phyloP scores from a whole-genome alignment of 2,797 vertebrate species.

The Tympanoctomys barrerae region DNA sequence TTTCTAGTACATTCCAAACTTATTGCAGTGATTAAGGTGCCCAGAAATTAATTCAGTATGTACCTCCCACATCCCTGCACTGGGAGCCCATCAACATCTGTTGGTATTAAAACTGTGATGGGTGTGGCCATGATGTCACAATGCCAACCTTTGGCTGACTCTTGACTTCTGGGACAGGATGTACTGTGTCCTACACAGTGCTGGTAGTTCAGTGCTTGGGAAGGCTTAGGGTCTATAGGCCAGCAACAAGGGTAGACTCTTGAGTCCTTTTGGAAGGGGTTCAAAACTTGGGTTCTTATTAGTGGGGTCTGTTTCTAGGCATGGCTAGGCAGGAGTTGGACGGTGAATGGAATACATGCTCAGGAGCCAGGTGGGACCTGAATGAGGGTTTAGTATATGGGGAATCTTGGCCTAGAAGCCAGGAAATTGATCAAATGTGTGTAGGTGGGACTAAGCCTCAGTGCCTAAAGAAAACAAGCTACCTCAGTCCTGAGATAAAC shows the following conservation, averaged over 20 bases:
- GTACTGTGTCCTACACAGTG: neutral
- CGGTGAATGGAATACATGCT: neutral
- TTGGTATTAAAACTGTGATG: neutral
- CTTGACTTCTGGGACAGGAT: neutral
- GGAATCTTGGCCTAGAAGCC: neutral
- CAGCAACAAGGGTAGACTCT: neutral
- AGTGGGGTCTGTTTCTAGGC: neutral
- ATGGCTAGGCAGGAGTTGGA: neutral
- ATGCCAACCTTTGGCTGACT: neutral
- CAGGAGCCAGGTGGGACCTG: neutral
- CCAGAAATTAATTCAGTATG: neutral
- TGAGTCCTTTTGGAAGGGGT: neutral
- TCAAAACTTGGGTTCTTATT: neutral
- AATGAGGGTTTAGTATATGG: neutral
- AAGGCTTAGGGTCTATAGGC: neutral
- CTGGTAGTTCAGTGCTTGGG: neutral
- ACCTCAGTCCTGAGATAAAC: no score
- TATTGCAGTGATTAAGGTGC: neutral
- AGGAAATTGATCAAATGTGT: no score
- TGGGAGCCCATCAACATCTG: neutral
- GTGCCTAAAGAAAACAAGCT: no score
- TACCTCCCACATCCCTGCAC: neutral
- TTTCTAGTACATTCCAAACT: neutral
- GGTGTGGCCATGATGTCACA: neutral
- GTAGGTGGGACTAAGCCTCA: no score